phyloP scores from a whole-genome alignment of 2,888 invertebrate genomes.

The Boloria euphrosyne region DNA sequence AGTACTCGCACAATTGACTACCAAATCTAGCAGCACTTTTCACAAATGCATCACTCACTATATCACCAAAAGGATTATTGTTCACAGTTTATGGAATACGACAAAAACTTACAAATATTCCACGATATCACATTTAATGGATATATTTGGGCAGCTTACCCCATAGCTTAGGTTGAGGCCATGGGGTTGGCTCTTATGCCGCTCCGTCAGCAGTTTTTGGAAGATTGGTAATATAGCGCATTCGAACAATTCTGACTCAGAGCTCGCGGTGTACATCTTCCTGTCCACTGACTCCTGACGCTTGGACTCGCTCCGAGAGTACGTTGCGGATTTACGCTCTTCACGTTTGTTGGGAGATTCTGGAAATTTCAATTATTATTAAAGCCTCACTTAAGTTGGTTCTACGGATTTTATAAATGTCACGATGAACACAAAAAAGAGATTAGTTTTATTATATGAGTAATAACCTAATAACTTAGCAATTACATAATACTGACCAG shows the following conservation, averaged over 20 bases:
- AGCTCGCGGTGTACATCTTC: slow-evolving; percentile 89
- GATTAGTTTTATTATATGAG: no score
- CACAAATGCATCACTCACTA: no score
- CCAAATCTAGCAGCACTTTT: no score
- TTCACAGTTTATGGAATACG: no score
- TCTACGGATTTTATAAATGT: no score
- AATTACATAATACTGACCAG: slow-evolving; percentile 50
- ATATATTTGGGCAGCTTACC: slow-evolving; percentile 96
- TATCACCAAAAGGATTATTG: no score
- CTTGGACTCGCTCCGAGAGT: slow-evolving; percentile 70
- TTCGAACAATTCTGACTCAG: slow-evolving; percentile 92
- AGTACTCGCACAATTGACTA: no score
- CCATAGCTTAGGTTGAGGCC: slow-evolving; percentile 88
- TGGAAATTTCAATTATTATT: slow-evolving; percentile 38
- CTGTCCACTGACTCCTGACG: slow-evolving; percentile 70
- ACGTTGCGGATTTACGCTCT: slow-evolving; percentile 79
- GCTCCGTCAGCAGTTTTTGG: slow-evolving; percentile 93
- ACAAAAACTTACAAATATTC: slow-evolving; percentile 88
- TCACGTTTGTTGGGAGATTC: slow-evolving; percentile 69
- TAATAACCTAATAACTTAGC: no score
- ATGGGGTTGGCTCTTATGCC: slow-evolving; percentile 87
- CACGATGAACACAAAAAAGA: no score
- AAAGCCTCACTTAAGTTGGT: no score
- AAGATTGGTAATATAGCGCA: slow-evolving; percentile 95
- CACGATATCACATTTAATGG: slow-evolving; percentile 97